Percentiles rank a stretch among this genome's conserved stretches.
Conservation (phyloP, 1,140 invertebrate genomes). For the Drosophila ogumai region DNA sequence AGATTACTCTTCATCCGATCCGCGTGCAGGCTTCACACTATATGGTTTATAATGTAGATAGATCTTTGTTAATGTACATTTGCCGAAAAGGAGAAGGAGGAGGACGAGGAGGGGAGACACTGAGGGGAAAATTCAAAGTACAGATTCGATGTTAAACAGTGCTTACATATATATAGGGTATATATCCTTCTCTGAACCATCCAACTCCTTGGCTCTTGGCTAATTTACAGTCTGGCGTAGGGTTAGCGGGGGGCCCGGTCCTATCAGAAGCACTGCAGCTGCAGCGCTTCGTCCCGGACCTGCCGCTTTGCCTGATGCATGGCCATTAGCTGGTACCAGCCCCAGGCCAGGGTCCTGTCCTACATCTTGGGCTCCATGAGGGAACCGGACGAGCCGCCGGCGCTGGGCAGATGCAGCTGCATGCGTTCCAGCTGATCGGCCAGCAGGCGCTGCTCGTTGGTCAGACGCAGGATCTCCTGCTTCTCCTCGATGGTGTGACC, state of each 20-base stretch:
- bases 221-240: slow-evolving; percentile 51
- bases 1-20: background rate
- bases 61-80: slow-evolving; percentile 32
- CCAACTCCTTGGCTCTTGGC: slow-evolving; percentile 7
- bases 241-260: background rate
- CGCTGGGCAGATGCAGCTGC: slow-evolving; percentile 42
- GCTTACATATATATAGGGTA: background rate
- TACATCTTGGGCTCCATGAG: slow-evolving; percentile 57
- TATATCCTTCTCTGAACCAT: background rate
- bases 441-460: slow-evolving; percentile 87
- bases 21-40: background rate
- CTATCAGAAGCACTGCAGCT: slow-evolving; percentile 55
- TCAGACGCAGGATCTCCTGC: slow-evolving; percentile 90
- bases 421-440: slow-evolving; percentile 86
- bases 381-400: slow-evolving; percentile 8
- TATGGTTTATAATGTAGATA: background rate
- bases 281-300: slow-evolving; percentile 45
- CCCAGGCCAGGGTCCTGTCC: slow-evolving; percentile 76
- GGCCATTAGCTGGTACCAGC: slow-evolving; percentile 72
- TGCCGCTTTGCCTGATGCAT: slow-evolving; percentile 71
- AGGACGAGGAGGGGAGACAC: background rate
- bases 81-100: background rate
- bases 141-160: background rate
- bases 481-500: slow-evolving; percentile 92
- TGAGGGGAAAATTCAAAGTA: background rate